Base-by-base conservation (phyloP, 2,113 vertebrate species). In the Kobus ellipsiprymnus region DNA sequence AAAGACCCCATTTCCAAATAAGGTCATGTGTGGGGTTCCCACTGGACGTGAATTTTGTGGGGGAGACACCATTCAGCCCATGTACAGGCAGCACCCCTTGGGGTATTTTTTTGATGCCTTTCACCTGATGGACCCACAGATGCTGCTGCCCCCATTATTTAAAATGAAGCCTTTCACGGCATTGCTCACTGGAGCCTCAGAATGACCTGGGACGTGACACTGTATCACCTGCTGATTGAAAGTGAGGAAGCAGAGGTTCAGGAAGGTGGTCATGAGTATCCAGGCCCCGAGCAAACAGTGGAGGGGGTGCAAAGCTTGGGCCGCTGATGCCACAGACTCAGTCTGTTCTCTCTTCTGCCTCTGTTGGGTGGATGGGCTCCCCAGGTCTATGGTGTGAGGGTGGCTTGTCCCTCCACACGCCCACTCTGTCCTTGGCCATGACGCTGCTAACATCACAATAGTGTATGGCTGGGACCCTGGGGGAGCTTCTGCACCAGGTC, bases 361-460 rank as follows among this genome's bases (percentile, higher is more conserved):
- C 55, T 25, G 17, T 3, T 1, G 46, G 27, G n/a, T 7, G 40
- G 50, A 29, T 2, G 0, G 50, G n/a, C 36, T 30, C 29, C 52
- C 27, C 7, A 33, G 67, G 36, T 13, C 52, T 1, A 1, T 30
- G n/a, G 25, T 2, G 0, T 23, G 25, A 14, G 71, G 27, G 19
- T 17, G 9, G 0, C 59, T 8, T 2, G 1, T 27, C n/a, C 48
- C 11, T 60, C 64, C 14, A 0, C 2, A 5, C 44, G 27, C 44
- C 9, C 14, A 11, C 19, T 13, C 17, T 0, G 0, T 77, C 52
- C 57, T 36, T 21, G 23, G 33, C 48, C 2, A 0, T 19, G 74
- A 46, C 25, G 4, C 60, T 19, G 15, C 40, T 8, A 52, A 9
- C 21, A 29, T 48, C 77, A 29, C 10, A 8, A 10, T 33, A 36